Conservation (phyloP, 2,888 invertebrate genomes). For the Brachyptera putata region DNA sequence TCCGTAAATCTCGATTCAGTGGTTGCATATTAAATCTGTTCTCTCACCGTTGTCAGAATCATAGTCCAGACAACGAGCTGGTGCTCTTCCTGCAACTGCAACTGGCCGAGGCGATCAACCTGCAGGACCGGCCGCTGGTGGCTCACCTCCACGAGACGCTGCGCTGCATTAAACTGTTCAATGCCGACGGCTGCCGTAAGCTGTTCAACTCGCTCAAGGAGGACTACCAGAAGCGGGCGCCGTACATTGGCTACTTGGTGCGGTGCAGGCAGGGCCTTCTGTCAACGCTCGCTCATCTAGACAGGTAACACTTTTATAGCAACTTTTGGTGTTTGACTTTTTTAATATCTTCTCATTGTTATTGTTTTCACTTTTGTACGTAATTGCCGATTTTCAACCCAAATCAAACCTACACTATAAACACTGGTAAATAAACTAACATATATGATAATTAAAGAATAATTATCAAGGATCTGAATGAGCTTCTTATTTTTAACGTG, state of each 20-base stretch:
- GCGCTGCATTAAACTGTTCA: constrained; percentile 69
- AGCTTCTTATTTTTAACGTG: too few species aligned
- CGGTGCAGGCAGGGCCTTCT: constrained; percentile 74
- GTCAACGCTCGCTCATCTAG: constrained; percentile 67
- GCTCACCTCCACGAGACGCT: constrained; percentile 81
- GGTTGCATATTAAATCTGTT: too few species aligned
- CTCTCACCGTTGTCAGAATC: too few species aligned
- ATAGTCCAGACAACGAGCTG: constrained; percentile 48
- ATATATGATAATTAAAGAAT: too few species aligned
- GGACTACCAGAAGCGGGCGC: constrained; percentile 71
- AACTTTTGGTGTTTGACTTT: too few species aligned
- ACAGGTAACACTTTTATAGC: constrained; percentile 51
- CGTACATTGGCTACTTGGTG: constrained; percentile 77
- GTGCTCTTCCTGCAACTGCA: constrained; percentile 68
- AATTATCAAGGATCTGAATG: too few species aligned
- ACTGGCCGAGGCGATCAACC: constrained; percentile 75
- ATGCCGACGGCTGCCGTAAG: constrained; percentile 64
- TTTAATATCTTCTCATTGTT: too few species aligned
- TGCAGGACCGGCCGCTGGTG: constrained; percentile 70
- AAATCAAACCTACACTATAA: too few species aligned
- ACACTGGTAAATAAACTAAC: too few species aligned
- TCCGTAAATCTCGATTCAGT: too few species aligned
- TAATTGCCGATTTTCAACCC: too few species aligned
- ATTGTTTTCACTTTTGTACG: too few species aligned
- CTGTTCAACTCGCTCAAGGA: constrained; percentile 68